Base-by-base conservation (phyloP, 2,888 invertebrate genomes). In the Phengaris alcon region DNA sequence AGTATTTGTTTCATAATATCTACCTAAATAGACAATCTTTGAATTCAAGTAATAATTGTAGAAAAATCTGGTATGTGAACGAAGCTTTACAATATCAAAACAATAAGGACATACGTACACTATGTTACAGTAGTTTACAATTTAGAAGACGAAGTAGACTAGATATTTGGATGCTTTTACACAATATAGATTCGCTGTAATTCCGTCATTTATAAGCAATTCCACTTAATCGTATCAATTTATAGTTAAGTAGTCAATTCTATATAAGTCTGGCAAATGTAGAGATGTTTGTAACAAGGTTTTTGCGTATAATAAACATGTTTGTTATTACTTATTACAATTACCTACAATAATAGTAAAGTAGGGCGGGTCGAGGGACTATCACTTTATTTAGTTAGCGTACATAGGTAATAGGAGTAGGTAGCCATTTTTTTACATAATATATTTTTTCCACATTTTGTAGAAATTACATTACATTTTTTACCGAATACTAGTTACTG, bases 161-260 rank as follows among this genome's bases (percentile, higher is more conserved):
- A 92, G 92, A 88, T 86, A 92, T 93, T 93, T 93, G 88, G 93
- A 93, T 82, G 93, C 93, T 93, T 93, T 93, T 93, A 93, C 93
- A 93, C 91, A 87, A 84, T 90, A 89, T 85, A 82, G 83, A 84
- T 86, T 84, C 89, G 90, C 87, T 89, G 90, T 91, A 89, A 89
- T 83, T 86, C 86, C 85, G 86, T 84, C 85, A 85, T 85, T 85
- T 86, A 83, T 82, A 82, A 84, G 83, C 85, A 86, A 85, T 85
- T 85, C 85, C 87, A 86, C 86, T 88, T 89, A 89, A 84, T 85
- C 84, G 85, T 86, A 85, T 84, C 81, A 86, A 85, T 86, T 80
- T 82, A 80, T 87, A 88, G 83, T 80, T 87, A 87, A 84, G 84
- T 91, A 91, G 91, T 84, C 82, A 87, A 90, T 90, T 93, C 91